phyloP scores from a whole-genome alignment of 1,140 invertebrate species.

The Lineus longissimus region DNA sequence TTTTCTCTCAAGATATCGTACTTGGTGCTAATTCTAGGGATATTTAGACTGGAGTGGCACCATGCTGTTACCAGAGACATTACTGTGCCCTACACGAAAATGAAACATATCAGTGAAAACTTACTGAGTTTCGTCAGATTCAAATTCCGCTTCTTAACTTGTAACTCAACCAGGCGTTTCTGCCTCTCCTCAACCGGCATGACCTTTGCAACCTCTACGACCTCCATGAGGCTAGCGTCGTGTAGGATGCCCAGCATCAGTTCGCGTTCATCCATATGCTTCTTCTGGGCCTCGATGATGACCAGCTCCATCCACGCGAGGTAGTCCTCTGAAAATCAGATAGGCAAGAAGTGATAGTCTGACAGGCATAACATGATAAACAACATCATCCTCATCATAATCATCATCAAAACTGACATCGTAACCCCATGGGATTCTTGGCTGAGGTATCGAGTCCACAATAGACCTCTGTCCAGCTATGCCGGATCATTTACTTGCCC shows the following conservation, averaged over 20 bases:
- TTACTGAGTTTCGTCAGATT: conserved; percentile 30
- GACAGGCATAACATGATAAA: neutral
- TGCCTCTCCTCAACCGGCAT: conserved; percentile 35
- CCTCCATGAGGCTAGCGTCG: conserved; percentile 34
- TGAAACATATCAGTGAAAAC: neutral
- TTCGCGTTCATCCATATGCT: conserved; percentile 40
- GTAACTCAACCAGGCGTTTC: conserved; percentile 32
- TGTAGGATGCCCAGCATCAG: conserved; percentile 32
- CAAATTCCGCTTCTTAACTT: conserved; percentile 29
- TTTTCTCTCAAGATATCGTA: no score
- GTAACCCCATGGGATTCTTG: no score
- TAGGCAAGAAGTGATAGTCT: neutral
- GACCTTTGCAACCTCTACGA: conserved; percentile 32
- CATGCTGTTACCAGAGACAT: no score
- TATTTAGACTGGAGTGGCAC: no score
- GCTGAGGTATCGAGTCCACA: no score
- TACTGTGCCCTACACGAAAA: no score
- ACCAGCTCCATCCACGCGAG: conserved; percentile 29
- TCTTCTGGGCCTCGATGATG: conserved; percentile 29
- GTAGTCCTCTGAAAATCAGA: conserved; percentile 29
- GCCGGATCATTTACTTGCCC: no score
- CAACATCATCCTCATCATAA: no score
- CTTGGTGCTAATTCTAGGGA: no score
- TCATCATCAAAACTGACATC: no score
- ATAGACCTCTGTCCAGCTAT: no score